Evolutionary conservation across 1,140 invertebrate species (phyloP), one percentile per base, ranked within the genome.

Genomic region (Drosophila nigromelanica): DNA sequence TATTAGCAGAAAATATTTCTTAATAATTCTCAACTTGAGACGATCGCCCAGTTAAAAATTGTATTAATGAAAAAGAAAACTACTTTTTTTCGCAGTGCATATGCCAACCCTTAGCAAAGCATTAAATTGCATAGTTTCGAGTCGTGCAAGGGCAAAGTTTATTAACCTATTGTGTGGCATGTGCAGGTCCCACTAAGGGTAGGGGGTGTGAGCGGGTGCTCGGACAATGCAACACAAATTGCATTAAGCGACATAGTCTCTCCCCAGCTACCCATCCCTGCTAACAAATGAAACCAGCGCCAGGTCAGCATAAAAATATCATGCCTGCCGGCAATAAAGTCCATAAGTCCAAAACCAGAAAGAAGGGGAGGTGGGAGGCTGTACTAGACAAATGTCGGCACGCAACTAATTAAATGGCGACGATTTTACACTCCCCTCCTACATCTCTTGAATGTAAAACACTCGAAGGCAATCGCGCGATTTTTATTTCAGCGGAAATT

Each of bases 321-420:
- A 74, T 74, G 58, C 42, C 58, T 55, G 15, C 15, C 50, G 50
- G 64, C 64, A 61, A 69, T 61, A 62, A 61, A 18, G 21, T 18
- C 18, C 18, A 2, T 18, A 18, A 33, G 37, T 30, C 39, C 50
- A 12, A 7, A 2, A 8, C 5, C n/a, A 8, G 7, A 8, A 10
- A 24, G 21, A 24, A 0, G 33, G 33, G 33, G 12, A 12, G 40
- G 35, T 11, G 27, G 14, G 3, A 14, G 33, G 0, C 7, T 27
- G 5, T 27, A 5, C 5, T 21, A 33, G 45, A 40, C 33, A 14
- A 35, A 35, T 63, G 52, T 66, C 40, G 24, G 64, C 64, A 73
- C 55, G 70, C 70, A 73, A 68, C 70, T 68, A 73, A 73, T 68
- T 61, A 68, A 73, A 61, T 61, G 64, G 58, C 55, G 71, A 69